phyloP scores from a whole-genome alignment of 2,797 vertebrate species.

The Muraenolepis orangiensis region DNA sequence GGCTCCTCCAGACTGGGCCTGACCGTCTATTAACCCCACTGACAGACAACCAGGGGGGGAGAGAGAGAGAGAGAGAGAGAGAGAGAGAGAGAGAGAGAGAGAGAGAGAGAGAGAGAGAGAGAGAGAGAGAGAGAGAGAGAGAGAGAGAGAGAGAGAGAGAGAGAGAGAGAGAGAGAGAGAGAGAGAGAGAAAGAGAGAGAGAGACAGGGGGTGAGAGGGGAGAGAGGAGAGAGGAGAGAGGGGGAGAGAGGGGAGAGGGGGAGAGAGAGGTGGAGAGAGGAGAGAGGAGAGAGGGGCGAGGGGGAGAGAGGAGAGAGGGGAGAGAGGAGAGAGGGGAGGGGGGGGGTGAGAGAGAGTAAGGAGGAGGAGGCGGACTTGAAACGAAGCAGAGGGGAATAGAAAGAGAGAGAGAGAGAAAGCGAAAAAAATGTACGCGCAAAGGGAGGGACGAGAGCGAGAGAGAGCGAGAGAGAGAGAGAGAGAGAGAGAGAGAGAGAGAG shows the following conservation, averaged over 20 bases:
- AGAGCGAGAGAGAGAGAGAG: not conserved
- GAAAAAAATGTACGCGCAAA: not conserved
- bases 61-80: not conserved
- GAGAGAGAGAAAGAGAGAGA: too few species aligned
- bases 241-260: too few species aligned
- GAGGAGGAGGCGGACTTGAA: constrained; percentile 33
- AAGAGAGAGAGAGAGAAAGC: not conserved
- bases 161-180: not conserved
- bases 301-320: not conserved
- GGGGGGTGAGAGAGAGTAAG: too few species aligned
- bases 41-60: constrained; percentile 28
- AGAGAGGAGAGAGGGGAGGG: too few species aligned
- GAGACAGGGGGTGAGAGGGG: too few species aligned
- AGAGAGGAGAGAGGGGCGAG: not conserved
- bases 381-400: not conserved
- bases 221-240: too few species aligned
- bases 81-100: constrained; percentile 34
- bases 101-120: constrained; percentile 20
- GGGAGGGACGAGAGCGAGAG: not conserved
- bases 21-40: constrained; percentile 47
- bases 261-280: constrained; percentile 8
- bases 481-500: not conserved
- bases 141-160: too few species aligned
- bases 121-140: too few species aligned
- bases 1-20: constrained; percentile 22